Base-by-base conservation (phyloP, 2,888 invertebrate species). In the Malthinus flaveolus region DNA sequence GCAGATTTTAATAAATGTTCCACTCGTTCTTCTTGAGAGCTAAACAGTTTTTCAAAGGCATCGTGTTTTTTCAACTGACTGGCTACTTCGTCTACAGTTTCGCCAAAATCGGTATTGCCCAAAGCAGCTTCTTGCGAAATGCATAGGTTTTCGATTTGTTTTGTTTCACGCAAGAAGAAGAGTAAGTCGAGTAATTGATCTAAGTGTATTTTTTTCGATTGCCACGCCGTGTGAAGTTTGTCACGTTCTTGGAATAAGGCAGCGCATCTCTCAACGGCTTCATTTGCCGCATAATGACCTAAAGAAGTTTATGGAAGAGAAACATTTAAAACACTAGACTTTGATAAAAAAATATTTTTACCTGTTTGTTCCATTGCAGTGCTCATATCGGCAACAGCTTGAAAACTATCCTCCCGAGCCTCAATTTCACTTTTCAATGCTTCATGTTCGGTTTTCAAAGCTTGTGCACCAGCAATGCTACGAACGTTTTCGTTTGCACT, bases 181-280 rank as follows among this genome's bases (percentile, higher is more conserved):
- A 97, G 96, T 70, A 96, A 83, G 78, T 97, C 95, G 62, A 94
- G 92, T 61, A 95, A 84, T 77, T 97, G 95, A 75, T 95, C 94
- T 37, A 95, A 79, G 71, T 92, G 89, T 47, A 94, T 88, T 75
- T 94, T 94, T 69, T 95, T 90, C 51, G 89, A 85, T 63, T 93
- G 91, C 95, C 96, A 97, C 1, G 92, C 91, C 0, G 86, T 85
- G 71, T 91, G 90, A 23, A 95, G 81, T 51, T 87, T 87, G 56
- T 89, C 88, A 0, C 93, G 84, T 73, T 93, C 93, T 60, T 90
- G 88, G 58, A 92, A 78, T 59, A 96, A 80, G 31, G 89, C 88
- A 3, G 84, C 84, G 68, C 91, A 90, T 67, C 88, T 88, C 72
- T 93, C 92, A 67, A 89, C 87, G 0, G 93, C 90, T 75, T 95